These are phyloP conservation scores for Achroia grisella DNA, from an alignment of 1,140 invertebrate species.

Conservation along the genomic window DNA sequence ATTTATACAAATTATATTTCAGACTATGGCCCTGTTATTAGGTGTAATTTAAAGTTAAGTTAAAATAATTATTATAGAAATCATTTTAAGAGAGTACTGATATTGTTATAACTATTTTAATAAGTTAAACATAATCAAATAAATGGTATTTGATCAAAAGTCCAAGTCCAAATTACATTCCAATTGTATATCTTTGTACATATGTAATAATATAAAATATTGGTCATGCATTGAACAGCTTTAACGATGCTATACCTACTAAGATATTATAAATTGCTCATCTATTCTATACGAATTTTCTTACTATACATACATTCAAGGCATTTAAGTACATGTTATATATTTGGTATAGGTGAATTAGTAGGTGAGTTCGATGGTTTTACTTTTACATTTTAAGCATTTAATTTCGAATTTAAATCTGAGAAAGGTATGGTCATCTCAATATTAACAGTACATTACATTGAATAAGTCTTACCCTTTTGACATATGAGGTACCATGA, in stretches of 20 bases:
- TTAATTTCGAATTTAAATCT: no score
- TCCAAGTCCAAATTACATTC: slow-evolving; percentile 66
- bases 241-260: slow-evolving; percentile 55
- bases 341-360: not conserved
- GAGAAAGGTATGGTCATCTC: no score
- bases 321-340: slow-evolving; percentile 26
- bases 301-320: slow-evolving; percentile 24
- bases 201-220: slow-evolving; percentile 30
- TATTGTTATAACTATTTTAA: slow-evolving; percentile 39
- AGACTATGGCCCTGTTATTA: not conserved
- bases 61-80: slow-evolving; percentile 5
- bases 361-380: no score
- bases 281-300: slow-evolving; percentile 28
- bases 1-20: slow-evolving; percentile 11
- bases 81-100: slow-evolving; percentile 57
- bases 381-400: no score
- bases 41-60: slow-evolving; percentile 4
- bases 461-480: no score
- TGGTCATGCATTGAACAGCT: slow-evolving; percentile 56
- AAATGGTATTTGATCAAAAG: slow-evolving; percentile 38
- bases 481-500: no score
- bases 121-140: slow-evolving; percentile 42
- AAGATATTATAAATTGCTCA: slow-evolving; percentile 66
- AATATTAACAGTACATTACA: no score
- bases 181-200: slow-evolving; percentile 58